Conservation (phyloP, 2,888 invertebrate genomes). For the Strigamia crassipes region DNA sequence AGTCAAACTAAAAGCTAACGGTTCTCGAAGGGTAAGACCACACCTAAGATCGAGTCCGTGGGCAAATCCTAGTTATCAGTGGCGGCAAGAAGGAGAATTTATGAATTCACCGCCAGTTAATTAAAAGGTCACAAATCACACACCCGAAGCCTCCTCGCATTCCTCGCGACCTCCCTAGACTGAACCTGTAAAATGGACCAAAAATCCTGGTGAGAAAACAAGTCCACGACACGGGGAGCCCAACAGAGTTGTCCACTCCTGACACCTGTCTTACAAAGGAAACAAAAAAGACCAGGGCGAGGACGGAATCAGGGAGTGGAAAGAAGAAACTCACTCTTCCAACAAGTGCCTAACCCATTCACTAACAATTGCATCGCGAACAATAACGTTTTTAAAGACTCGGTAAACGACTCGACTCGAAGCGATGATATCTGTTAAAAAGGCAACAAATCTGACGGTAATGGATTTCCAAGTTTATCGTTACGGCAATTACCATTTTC, state of each 20-base stretch:
- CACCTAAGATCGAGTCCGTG: slow-evolving; percentile 32
- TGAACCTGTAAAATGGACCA: slow-evolving; percentile 25
- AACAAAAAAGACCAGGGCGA: slow-evolving; percentile 30
- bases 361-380: slow-evolving; percentile 14
- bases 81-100: slow-evolving; percentile 27
- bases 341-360: slow-evolving; percentile 38
- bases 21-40: background rate
- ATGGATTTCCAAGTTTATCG: background rate
- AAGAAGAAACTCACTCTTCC: slow-evolving; percentile 22
- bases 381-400: slow-evolving; percentile 17
- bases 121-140: slow-evolving; percentile 41
- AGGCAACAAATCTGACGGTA: slow-evolving; percentile 13
- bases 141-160: slow-evolving; percentile 14
- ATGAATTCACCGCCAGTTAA: slow-evolving; percentile 42
- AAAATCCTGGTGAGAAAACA: slow-evolving; percentile 33
- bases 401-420: background rate
- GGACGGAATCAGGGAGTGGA: slow-evolving; percentile 35
- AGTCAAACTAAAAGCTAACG: background rate
- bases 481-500: slow-evolving; percentile 15
- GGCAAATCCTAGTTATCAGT: slow-evolving; percentile 38
- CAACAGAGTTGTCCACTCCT: slow-evolving; percentile 42
- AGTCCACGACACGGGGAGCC: slow-evolving; percentile 36
- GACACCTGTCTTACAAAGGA: slow-evolving; percentile 25
- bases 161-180: slow-evolving; percentile 32
- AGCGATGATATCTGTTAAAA: slow-evolving; percentile 8